phyloP scores from a whole-genome alignment of 2,888 invertebrate species.

The Drosophila mimetica region DNA sequence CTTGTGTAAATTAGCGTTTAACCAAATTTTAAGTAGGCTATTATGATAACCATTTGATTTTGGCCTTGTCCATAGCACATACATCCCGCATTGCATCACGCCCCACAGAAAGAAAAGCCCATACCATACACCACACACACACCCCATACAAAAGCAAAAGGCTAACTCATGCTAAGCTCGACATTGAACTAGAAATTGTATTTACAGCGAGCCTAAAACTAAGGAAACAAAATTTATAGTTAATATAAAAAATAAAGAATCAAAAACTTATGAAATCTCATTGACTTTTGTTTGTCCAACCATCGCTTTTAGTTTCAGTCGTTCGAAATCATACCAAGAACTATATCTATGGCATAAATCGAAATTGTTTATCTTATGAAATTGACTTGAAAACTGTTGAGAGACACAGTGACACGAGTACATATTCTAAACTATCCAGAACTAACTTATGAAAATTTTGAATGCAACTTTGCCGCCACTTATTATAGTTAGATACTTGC shows the following conservation, averaged over 20 bases:
- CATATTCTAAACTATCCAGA: constrained; percentile 37
- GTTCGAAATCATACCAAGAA: constrained; percentile 5
- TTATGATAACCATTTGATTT: constrained; percentile 58
- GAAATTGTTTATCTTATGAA: constrained; percentile 68
- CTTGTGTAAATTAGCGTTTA: constrained; percentile 77
- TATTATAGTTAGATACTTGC: constrained; percentile 66
- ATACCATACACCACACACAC: constrained; percentile 22
- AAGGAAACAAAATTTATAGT: constrained; percentile 68
- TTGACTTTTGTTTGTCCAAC: constrained; percentile 54
- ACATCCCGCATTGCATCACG: constrained; percentile 34
- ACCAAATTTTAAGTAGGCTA: constrained; percentile 76
- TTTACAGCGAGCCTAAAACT: constrained; percentile 57
- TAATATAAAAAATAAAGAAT: constrained; percentile 68
- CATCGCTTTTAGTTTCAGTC: background rate
- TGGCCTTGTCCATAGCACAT: constrained; percentile 42
- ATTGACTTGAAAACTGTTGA: constrained; percentile 63
- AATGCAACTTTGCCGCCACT: constrained; percentile 24
- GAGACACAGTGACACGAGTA: constrained; percentile 27
- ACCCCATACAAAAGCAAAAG: constrained; percentile 60
- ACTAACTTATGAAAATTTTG: constrained; percentile 27
- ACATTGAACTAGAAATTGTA: constrained; percentile 70
- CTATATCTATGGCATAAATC: constrained; percentile 50
- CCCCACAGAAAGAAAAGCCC: constrained; percentile 2
- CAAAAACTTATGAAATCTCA: constrained; percentile 58
- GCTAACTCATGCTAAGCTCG: constrained; percentile 70